A percentile compares a stretch with the other conserved stretches of the same genome.
Evolutionary conservation across 2,888 invertebrate genomes (phyloP).

Genomic region (Azorinus chamasolen): DNA sequence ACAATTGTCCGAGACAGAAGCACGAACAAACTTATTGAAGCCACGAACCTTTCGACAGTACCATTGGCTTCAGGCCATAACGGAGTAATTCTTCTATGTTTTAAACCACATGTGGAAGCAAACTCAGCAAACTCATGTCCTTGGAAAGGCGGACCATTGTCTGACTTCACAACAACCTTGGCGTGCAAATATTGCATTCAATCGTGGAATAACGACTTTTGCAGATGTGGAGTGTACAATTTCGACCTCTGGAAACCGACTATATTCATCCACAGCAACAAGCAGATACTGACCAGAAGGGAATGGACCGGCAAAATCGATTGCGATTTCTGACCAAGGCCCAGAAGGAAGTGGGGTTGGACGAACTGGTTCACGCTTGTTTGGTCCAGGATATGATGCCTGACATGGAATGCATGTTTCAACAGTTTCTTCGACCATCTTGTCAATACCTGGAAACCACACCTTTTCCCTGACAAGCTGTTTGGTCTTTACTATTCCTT

Average conservation of each 20-base stretch:
- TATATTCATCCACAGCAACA: slow-evolving; percentile 40
- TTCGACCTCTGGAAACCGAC: slow-evolving; percentile 40
- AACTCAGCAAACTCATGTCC: slow-evolving; percentile 62
- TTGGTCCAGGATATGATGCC: slow-evolving; percentile 32
- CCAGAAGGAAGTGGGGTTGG: slow-evolving; percentile 31
- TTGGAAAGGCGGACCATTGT: slow-evolving; percentile 67
- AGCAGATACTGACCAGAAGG: slow-evolving; percentile 44
- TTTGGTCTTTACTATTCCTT: slow-evolving; percentile 59
- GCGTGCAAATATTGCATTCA: slow-evolving; percentile 37
- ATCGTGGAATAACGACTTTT: too few relatives aligned
- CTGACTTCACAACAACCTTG: slow-evolving; percentile 42
- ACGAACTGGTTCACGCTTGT: slow-evolving; percentile 34
- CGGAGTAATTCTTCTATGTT: slow-evolving; percentile 58
- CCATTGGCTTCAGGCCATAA: slow-evolving; percentile 66
- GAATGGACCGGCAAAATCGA: slow-evolving; percentile 42
- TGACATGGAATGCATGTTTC: slow-evolving; percentile 60
- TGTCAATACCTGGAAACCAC: too few relatives aligned
- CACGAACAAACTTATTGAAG: slow-evolving; percentile 53
- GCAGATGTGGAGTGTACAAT: slow-evolving; percentile 27
- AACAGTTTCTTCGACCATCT: slow-evolving; percentile 53
- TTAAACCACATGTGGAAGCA: slow-evolving; percentile 54
- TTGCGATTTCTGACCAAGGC: slow-evolving; percentile 33
- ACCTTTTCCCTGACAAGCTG: too few relatives aligned
- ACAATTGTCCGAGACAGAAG: slow-evolving; percentile 46
- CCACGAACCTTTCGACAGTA: slow-evolving; percentile 61